Evolutionary conservation across 30 jellyfish, hydroid and myxozoan species (phyloP).

Genomic region (Aurelia sp.): DNA sequence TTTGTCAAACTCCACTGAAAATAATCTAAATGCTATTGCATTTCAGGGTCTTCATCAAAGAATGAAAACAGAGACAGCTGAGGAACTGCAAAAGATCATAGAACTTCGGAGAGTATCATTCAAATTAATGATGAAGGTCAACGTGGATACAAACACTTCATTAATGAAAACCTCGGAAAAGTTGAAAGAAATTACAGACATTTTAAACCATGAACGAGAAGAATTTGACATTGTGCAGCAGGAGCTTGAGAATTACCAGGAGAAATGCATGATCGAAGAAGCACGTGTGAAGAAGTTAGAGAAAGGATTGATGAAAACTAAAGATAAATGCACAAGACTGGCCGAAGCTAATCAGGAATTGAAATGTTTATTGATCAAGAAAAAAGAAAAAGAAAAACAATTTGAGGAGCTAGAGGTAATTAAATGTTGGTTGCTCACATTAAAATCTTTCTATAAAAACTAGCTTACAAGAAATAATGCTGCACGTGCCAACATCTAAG

Average conservation of each 20-base stretch:
- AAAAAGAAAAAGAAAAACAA: not conserved
- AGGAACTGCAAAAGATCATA: conserved; percentile 33
- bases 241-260: conserved; percentile 14
- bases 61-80: conserved; percentile 4
- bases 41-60: conserved; percentile 15
- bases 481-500: no score
- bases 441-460: no score
- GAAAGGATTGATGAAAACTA: conserved; percentile 6
- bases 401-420: conserved; percentile 18
- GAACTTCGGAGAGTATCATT: conserved; percentile 27
- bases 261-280: not conserved
- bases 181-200: not conserved
- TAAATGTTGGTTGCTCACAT: not conserved
- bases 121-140: conserved; percentile 5
- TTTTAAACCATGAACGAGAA: conserved; percentile 3
- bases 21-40: no score
- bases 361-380: not conserved
- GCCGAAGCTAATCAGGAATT: conserved; percentile 16
- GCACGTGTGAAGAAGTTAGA: conserved; percentile 2
- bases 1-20: no score
- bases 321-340: conserved; percentile 13
- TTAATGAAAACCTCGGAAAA: conserved; percentile 2
- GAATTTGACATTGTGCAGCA: conserved; percentile 2
- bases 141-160: not conserved
- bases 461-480: no score